Evolutionary conservation across 1,140 invertebrate genomes (phyloP).

Genomic region (Plutomurus gul): DNA sequence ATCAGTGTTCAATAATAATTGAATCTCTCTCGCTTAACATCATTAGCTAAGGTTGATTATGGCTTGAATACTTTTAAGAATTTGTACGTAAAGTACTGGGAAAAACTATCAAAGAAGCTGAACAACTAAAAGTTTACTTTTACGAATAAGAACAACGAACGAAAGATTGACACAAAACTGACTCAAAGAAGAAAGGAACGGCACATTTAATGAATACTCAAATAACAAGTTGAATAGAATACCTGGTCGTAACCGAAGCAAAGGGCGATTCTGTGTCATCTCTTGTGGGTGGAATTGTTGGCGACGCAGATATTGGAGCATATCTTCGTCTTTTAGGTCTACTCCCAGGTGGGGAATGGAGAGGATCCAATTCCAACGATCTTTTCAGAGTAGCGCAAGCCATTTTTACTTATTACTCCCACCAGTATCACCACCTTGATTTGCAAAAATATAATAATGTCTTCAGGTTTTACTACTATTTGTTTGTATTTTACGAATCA

Average conservation of each 20-base stretch:
- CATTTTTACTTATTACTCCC: slow-evolving; percentile 63
- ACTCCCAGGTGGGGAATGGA: slow-evolving; percentile 72
- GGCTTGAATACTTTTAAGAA: too few relatives aligned
- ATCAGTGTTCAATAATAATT: too few relatives aligned
- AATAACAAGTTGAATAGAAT: too few relatives aligned
- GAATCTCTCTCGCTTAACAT: too few relatives aligned
- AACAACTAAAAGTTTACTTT: slow-evolving; percentile 51
- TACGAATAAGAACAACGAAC: slow-evolving; percentile 49
- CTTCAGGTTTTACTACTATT: neutral
- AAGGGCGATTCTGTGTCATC: slow-evolving; percentile 71
- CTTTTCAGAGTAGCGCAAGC: slow-evolving; percentile 94
- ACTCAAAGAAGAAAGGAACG: slow-evolving; percentile 64
- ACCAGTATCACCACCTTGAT: neutral
- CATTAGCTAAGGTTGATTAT: too few relatives aligned
- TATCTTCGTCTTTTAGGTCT: slow-evolving; percentile 85
- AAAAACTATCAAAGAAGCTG: neutral
- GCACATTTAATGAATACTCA: slow-evolving; percentile 67
- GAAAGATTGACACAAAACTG: neutral
- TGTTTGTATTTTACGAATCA: neutral
- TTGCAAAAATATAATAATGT: neutral
- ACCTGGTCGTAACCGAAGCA: slow-evolving; percentile 73
- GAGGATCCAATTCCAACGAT: slow-evolving; percentile 88
- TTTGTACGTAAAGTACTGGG: neutral
- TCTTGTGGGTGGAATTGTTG: slow-evolving; percentile 67
- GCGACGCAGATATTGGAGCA: slow-evolving; percentile 73